A percentile compares a stretch with the other conserved stretches of the same genome.
These are phyloP conservation scores for Apogon talboti DNA, from an alignment of 2,797 vertebrate genomes.

Conservation along the genomic window DNA sequence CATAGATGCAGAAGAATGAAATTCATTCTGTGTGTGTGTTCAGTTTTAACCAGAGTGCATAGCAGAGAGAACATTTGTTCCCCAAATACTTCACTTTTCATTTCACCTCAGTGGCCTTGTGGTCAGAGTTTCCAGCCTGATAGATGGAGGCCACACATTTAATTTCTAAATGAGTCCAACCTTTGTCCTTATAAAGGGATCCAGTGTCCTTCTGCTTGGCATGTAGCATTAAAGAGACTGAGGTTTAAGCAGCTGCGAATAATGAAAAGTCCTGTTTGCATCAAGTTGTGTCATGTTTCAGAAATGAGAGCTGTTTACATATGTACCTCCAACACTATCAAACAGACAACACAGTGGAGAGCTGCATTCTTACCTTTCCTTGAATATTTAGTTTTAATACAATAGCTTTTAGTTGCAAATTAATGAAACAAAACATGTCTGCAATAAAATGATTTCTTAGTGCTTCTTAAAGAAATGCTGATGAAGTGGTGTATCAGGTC, in stretches of 20 bases:
- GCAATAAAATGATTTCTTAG: slow-evolving; percentile 3
- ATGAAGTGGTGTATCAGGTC: slow-evolving; percentile 26
- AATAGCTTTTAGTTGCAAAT: too few relatives aligned
- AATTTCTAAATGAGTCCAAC: slow-evolving; percentile 62
- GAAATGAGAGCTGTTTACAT: slow-evolving; percentile 54
- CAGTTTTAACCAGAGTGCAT: not conserved
- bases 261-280: slow-evolving; percentile 49
- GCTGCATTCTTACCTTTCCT: too few relatives aligned
- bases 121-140: slow-evolving; percentile 28
- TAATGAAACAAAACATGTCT: not conserved
- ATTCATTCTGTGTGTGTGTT: not conserved
- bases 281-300: slow-evolving; percentile 67
- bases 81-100: slow-evolving; percentile 19
- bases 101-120: slow-evolving; percentile 28
- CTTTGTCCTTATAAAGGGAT: slow-evolving; percentile 44
- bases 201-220: slow-evolving; percentile 28
- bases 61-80: slow-evolving; percentile 7
- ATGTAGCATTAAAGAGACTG: slow-evolving; percentile 58
- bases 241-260: slow-evolving; percentile 65
- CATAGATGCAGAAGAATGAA: not conserved
- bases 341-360: slow-evolving; percentile 18
- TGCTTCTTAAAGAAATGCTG: slow-evolving; percentile 21
- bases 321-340: slow-evolving; percentile 42
- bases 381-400: too few relatives aligned
- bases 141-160: slow-evolving; percentile 14